Base-by-base conservation (phyloP, 2,113 vertebrate genomes). In the Plotosus lineatus region DNA sequence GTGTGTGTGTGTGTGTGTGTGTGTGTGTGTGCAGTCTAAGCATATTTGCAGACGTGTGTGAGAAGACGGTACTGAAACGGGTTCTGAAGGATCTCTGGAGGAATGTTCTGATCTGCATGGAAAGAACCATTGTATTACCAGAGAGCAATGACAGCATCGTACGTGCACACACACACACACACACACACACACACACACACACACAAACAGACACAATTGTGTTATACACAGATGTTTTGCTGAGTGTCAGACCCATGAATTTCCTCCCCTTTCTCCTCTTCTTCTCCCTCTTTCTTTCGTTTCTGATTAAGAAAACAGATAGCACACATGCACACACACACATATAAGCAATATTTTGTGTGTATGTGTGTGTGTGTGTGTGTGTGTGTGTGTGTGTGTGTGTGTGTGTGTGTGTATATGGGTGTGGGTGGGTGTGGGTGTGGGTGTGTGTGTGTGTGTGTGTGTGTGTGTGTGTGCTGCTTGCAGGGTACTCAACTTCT, bases 51-150 rank as follows among this genome's bases (percentile, higher is more conserved):
- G 94, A 95, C 14, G 91, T 95, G 85, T 99, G 98, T 90, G 98
- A 99, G 91, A 99, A 99, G 91, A 96, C 96, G 0, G 97, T 99
- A 83, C 91, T 99, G 90, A 99, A 98, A 88, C 92, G 96, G 19
- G 96, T 99, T 75, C 91, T 99, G 83, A 99, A 99, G 85, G 97
- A 99, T 78, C 94, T 99, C 77, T 99, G 98, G 98, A 92, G 94
- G 87, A 95, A 95, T 1, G 97, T 98, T 42, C 94, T 99, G 91
- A 96, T 95, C 89, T 95, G 96, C 81, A 91, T 98, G 94, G 98
- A 98, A 92, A 96, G 92, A 77, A 91, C 93, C 87, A 95, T 99
- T 58, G 95, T 99, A 36, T 91, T 99, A 76, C 98, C 98, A 0
- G 96, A 96, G 33, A 95, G 95, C 85, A 95, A 94, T 23, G 97